Conservation (phyloP, 2,888 invertebrate genomes). For the Orchesella flavescens region DNA sequence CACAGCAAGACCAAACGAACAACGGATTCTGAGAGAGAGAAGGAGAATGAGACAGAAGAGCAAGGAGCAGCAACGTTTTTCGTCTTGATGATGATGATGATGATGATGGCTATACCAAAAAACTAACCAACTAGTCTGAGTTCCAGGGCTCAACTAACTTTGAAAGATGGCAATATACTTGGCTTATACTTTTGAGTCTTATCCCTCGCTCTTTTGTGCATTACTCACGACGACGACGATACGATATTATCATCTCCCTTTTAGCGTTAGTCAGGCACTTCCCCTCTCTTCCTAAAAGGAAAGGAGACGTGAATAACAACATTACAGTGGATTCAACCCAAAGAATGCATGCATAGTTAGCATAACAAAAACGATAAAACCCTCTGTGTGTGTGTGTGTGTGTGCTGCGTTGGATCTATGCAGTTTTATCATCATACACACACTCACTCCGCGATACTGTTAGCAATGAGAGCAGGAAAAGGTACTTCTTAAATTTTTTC, state of each 20-base stretch:
- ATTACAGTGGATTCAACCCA: slow-evolving; percentile 11
- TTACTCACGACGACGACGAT: slow-evolving; percentile 49
- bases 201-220: slow-evolving; percentile 43
- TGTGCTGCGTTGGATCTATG: slow-evolving; percentile 28
- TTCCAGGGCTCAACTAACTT: slow-evolving; percentile 47
- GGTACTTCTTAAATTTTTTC: background rate
- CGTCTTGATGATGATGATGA: background rate
- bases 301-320: slow-evolving; percentile 28
- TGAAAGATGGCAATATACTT: slow-evolving; percentile 56
- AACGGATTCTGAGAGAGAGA: background rate
- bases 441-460: background rate
- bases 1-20: background rate
- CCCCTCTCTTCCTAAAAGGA: slow-evolving; percentile 56
- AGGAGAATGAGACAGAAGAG: slow-evolving; percentile 6
- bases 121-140: slow-evolving; percentile 12
- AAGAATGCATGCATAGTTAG: slow-evolving; percentile 22
- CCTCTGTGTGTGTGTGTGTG: background rate
- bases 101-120: slow-evolving; percentile 9
- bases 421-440: slow-evolving; percentile 36
- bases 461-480: background rate
- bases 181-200: background rate
- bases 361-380: slow-evolving; percentile 42
- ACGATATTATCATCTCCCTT: slow-evolving; percentile 35
- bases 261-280: slow-evolving; percentile 33
- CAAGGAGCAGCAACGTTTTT: slow-evolving; percentile 6